Percentiles rank a stretch among this genome's conserved stretches.
These are phyloP conservation scores for Pteruthius melanotis DNA, from an alignment of 2,113 vertebrate genomes.

Conservation along the genomic window DNA sequence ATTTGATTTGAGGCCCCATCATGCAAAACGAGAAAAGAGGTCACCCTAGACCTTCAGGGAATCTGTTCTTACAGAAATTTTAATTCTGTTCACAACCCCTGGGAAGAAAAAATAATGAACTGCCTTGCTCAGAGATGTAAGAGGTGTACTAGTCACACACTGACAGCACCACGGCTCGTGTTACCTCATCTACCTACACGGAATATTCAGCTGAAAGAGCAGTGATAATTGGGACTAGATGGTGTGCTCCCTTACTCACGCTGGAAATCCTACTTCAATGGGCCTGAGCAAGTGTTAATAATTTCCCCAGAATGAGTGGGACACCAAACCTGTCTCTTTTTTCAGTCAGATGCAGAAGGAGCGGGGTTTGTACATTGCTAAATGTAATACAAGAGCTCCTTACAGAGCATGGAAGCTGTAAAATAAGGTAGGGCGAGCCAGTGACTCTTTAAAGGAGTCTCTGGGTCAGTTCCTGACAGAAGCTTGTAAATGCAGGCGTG, in stretches of 20 bases:
- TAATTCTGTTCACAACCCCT: slow-evolving; percentile 28
- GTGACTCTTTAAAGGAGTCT: background rate
- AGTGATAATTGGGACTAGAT: background rate
- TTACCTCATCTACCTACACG: background rate
- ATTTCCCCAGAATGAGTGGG: background rate
- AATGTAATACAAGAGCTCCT: background rate
- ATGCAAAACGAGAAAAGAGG: slow-evolving; percentile 7
- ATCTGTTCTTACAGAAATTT: slow-evolving; percentile 31
- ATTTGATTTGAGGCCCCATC: background rate
- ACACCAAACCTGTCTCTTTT: background rate
- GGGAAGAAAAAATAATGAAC: slow-evolving; percentile 42
- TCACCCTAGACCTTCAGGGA: slow-evolving; percentile 14
- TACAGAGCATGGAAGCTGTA: background rate
- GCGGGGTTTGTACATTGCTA: background rate
- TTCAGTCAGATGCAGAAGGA: background rate
- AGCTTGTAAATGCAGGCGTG: rapidly evolving
- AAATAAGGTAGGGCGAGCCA: background rate
- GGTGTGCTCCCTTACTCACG: background rate
- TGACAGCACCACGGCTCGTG: background rate
- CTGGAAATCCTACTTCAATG: background rate
- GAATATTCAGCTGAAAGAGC: background rate
- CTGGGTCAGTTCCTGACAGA: background rate
- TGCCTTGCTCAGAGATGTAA: background rate
- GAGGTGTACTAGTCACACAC: background rate
- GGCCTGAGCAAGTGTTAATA: background rate